Percentiles rank a stretch among this genome's conserved stretches.
These are phyloP conservation scores for Enteromius fasciolatus DNA, from an alignment of 2,797 vertebrate species.

Conservation along the genomic window DNA sequence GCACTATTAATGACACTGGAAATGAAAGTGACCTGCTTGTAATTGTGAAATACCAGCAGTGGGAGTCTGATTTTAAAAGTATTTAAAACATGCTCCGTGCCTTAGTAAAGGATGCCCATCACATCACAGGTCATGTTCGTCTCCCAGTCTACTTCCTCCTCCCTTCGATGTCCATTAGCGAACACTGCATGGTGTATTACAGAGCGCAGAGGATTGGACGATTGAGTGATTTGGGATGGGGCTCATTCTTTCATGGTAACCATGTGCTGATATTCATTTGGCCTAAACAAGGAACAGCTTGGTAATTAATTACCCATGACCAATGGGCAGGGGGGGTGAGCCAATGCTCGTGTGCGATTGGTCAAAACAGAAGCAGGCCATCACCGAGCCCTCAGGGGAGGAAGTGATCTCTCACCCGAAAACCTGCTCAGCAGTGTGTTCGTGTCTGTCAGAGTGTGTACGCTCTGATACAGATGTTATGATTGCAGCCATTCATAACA, in stretches of 20 bases:
- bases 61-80: background rate
- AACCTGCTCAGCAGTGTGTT: conserved; percentile 45
- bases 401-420: conserved; percentile 55
- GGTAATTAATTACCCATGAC: conserved; percentile 71
- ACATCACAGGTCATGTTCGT: background rate
- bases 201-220: conserved; percentile 15
- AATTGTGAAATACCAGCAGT: background rate
- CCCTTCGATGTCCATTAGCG: conserved; percentile 26
- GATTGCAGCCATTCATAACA: conserved; percentile 32
- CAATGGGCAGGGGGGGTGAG: conserved; percentile 53
- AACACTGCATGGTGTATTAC: conserved; percentile 31
- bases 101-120: conserved; percentile 7
- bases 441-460: conserved; percentile 36
- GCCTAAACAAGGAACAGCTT: conserved; percentile 66
- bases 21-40: background rate
- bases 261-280: conserved; percentile 63
- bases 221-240: conserved; percentile 37
- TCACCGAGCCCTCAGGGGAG: conserved; percentile 54
- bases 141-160: conserved; percentile 7
- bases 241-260: conserved; percentile 52
- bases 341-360: conserved; percentile 47
- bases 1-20: background rate
- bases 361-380: conserved; percentile 57
- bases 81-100: background rate
- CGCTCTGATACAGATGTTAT: conserved; percentile 34